Base-by-base conservation (phyloP, 2,113 vertebrate species). In the Vidua chalybeata region DNA sequence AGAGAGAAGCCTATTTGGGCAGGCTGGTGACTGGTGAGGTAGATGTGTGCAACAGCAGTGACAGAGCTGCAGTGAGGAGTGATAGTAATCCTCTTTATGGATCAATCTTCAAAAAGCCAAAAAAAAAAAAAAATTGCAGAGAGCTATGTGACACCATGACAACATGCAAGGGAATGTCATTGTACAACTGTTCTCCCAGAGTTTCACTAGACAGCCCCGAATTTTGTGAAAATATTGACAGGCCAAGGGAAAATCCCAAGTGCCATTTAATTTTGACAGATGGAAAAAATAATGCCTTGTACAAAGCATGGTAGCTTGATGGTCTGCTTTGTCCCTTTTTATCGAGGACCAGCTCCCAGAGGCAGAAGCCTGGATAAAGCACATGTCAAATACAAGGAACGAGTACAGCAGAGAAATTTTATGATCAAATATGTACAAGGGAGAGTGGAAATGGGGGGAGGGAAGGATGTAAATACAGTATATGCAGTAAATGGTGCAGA, bases 401-500 rank as follows among this genome's bases (percentile, higher is more conserved):
- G 48, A 89, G 78, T 72, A 87, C 39, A 54, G 81, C 63, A 72
- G 54, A 82, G 81, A 82, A 79, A 73, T 85, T 93, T 91, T 82
- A 67, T 91, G 80, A 94, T 89, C 87, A 91, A 95, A 95, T 88
- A 95, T 83, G 64, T 90, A 83, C 63, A 94, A 80, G 68, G 19
- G 27, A 83, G 35, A 79, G 87, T 71, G 59, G 75, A 88, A 88
- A 63, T 19, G 1, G 48, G 92, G 78, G 62, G 51, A 87, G 55
- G 85, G 62, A 49, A 77, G 64, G 87, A 85, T 58, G 46, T 68
- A 87, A 52, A 64, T 46, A 72, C 61, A 93, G 74, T 87, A 63
- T 46, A 79, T 46, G 64, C 91, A 96, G 66, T 71, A 96, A 97
- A 94, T 82, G 90, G 75, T 89, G 90, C 82, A 89, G 94, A 95